Evolutionary conservation across 1,140 invertebrate species (phyloP).

Genomic region (Trichogramma pretiosum): DNA sequence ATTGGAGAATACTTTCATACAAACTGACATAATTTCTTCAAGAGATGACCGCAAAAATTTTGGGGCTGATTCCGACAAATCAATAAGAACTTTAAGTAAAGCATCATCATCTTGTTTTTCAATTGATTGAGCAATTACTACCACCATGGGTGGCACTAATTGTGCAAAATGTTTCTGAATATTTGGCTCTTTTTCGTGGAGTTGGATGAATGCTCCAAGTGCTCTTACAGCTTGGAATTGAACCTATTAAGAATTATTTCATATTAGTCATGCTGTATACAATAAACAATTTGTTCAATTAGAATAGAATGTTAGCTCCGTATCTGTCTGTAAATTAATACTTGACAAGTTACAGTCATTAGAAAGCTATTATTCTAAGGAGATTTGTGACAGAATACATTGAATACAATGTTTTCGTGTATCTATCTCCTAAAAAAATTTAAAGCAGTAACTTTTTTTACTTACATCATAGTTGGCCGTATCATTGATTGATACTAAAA

Average conservation of each 20-base stretch:
- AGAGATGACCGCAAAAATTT: constrained; percentile 86
- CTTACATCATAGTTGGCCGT: constrained; percentile 56
- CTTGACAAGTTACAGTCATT: constrained; percentile 46
- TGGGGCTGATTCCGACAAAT: constrained; percentile 85
- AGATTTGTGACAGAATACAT: constrained; percentile 31
- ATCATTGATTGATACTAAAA: constrained; percentile 70
- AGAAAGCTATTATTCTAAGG: constrained; percentile 38
- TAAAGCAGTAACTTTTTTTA: constrained; percentile 11
- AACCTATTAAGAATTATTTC: constrained; percentile 40
- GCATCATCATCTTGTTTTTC: constrained; percentile 81
- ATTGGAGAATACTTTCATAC: constrained; percentile 67
- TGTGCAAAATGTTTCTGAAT: constrained; percentile 84
- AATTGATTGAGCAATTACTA: constrained; percentile 71
- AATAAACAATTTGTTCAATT: not conserved
- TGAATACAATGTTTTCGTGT: constrained; percentile 26
- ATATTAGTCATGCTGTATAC: too few relatives aligned
- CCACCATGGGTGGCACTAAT: constrained; percentile 61
- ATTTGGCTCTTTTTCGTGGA: constrained; percentile 81
- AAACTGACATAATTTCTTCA: constrained; percentile 80
- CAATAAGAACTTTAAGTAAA: constrained; percentile 84
- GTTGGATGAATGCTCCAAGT: constrained; percentile 80
- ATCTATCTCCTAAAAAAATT: constrained; percentile 32
- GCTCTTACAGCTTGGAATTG: constrained; percentile 74
- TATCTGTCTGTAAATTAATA: constrained; percentile 45
- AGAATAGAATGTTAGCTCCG: constrained; percentile 31